These are phyloP conservation scores for Tringa solitaria DNA, from an alignment of 2,113 vertebrate species.

Conservation along the genomic window DNA sequence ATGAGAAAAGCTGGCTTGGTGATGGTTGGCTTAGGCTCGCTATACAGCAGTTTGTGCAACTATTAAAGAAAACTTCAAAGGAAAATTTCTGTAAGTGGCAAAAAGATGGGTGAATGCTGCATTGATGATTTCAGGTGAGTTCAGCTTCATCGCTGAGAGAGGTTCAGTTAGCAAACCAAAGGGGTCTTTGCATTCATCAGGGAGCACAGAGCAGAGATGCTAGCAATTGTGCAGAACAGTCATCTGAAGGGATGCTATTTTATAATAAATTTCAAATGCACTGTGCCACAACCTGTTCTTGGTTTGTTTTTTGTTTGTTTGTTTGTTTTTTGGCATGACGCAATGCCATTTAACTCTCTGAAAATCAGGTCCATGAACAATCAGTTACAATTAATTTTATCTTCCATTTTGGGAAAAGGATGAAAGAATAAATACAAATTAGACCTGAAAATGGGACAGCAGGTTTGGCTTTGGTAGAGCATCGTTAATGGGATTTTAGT, in stretches of 20 bases:
- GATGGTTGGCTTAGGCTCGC: background rate
- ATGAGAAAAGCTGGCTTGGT: background rate
- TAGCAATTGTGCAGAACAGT: background rate
- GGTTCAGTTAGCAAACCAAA: background rate
- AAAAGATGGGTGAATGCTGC: background rate
- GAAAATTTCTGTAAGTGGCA: background rate
- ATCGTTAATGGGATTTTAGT: background rate
- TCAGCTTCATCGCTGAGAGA: background rate
- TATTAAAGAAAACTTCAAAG: background rate
- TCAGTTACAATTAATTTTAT: background rate
- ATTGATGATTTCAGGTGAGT: background rate
- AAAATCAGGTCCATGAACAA: background rate
- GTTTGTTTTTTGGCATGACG: background rate
- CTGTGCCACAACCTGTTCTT: fast-evolving
- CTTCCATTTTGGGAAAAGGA: background rate
- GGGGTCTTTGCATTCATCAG: background rate
- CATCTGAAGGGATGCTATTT: background rate
- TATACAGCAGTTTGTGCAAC: fast-evolving
- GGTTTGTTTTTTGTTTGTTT: background rate
- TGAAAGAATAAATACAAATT: background rate
- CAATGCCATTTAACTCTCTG: background rate
- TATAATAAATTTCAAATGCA: background rate
- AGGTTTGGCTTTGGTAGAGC: background rate
- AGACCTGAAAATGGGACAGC: background rate
- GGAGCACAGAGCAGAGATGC: background rate